Evolutionary conservation across 2,797 vertebrate genomes (phyloP), one percentile per base, ranked within the genome.

Genomic region (Myotis vivesi): DNA sequence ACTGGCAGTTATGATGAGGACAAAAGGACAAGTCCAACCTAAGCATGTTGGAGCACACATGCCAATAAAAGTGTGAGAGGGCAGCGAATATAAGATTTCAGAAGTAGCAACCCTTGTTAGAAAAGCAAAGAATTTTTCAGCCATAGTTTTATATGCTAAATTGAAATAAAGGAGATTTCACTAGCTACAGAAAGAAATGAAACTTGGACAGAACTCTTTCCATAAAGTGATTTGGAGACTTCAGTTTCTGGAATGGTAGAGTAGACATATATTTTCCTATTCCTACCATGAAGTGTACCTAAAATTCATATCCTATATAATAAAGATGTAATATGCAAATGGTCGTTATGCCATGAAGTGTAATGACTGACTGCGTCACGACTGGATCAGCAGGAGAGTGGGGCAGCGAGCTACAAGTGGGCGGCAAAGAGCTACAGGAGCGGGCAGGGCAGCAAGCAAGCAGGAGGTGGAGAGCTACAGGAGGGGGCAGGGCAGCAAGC

Each of bases 111-210:
- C 36, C 36, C 76, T 87, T 83, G 36, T 46, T 84, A 33, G 77
- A 66, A 92, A 96, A 92, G 88, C 6, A 22, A 64, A 72, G 75
- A 20, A 30, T 3, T 33, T 57, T 71, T 93, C 85, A 85, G 72
- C 36, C 69, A n/a, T 64, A 68, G 79, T 85, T 91, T n/a, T 82
- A 72, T 53, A 84, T 7, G 49, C 10, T 80, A 84, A 72, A 82
- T 80, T 79, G 82, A 82, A 80, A 94, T n/a, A 76, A 80, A 38
- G 85, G 41, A 84, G 85, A 77, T 16, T 90, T 76, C 23, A 28
- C 59, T 72, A 68, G 49, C 13, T 85, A 57, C 94, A 87, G 88
- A 77, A 84, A 28, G n/a, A 94, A 87, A 92, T 82, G 19, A 77
- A 87, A 72, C 41, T 38, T 62, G 57, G 66, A 75, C 44, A 75